Base-by-base conservation (phyloP, 2,888 invertebrate species). In the Pterostichus madidus region DNA sequence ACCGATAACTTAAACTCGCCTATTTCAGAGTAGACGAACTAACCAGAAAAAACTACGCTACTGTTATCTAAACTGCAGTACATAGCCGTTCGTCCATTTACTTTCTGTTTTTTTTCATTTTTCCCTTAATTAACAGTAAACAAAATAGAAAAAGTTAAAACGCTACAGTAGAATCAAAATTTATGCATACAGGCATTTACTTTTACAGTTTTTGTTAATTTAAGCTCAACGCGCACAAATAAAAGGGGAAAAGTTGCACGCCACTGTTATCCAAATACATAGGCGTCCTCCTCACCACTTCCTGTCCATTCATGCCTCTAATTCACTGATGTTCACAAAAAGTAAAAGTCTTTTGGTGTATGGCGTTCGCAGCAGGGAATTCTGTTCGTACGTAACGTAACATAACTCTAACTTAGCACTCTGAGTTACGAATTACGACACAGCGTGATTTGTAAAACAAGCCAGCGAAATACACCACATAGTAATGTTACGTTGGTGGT, bases 251-350 rank as follows among this genome's bases (percentile, higher is more conserved):
- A 39, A 6, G 8, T 5, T 39, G 7, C 8, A 39, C 39, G 8
- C 39, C 39, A 39, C 6, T 39, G 39, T 39, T 24, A 13, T 13
- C 10, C 39, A 39, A 8, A 10, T 49, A 8, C 49, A 49, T 49
- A 49, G 13, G 49, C 49, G 49, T 11, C 49, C 11, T 6, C 39
- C n/a, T 49, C 49, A n/a, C 31, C 31, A 31, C 59, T 31, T 59
- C 59, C 59, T 24, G 32, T n/a, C 31, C 75, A 49, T 75, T 49
- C 64, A 49, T 35, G 13, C 52, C n/a, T 13, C 32, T 13, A 49
- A 52, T 75, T 64, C 64, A 46, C 49, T 6, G 11, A 24, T 11
- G 31, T 49, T 75, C 75, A 75, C 17, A 75, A 75, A 75, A 75
- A 49, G 75, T 49, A 49, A 75, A 49, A 75, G 52, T 75, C 13